Base-by-base conservation (phyloP, 2,113 vertebrate genomes). In the Lagopus muta region DNA sequence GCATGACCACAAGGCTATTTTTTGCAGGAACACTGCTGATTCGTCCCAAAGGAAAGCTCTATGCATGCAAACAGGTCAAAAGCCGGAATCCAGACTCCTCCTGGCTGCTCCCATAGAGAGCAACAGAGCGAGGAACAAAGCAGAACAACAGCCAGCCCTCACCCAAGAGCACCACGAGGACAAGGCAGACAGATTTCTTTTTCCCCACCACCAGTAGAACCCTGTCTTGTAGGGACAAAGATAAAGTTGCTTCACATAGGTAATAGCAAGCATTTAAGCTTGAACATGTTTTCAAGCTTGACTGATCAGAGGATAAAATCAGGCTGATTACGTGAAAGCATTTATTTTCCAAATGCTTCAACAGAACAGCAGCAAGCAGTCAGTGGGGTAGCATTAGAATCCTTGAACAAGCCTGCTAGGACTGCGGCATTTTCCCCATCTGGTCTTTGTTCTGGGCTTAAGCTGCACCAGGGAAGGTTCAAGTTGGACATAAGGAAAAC, bases 321-420 rank as follows among this genome's bases (percentile, higher is more conserved):
- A 66, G 36, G 67, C 14, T 48, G 62, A 20, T 17, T 30, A 10
- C 4, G 42, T 20, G 65, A 43, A 20, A 18, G 7, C 45, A 36
- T 45, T 82, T 55, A 9, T 16, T 36, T 74, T 67, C 21, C 14
- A 43, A 24, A 43, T 8, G 32, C 19, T 69, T 78, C 54, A 67
- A 1, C 15, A 86, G 60, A 55, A 45, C 22, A 25, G 48, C 32
- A 55, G 36, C 32, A 84, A 27, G 36, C 24, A 8, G 19, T 28
- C 18, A 13, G 14, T 25, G 36, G 3, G 22, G 57, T 40, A 0
- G 0, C 11, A 15, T 24, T 24, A 60, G 22, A 10, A 57, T 58
- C 36, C 32, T 42, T 17, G 38, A 70, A 42, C n/a, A 82, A 47
- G 4, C 76, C 38, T 18, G 22, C 8, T 13, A 12, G 4, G 19